These are phyloP conservation scores for Oasisia sp. DNA, from an alignment of 2,888 invertebrate species.

Conservation along the genomic window DNA sequence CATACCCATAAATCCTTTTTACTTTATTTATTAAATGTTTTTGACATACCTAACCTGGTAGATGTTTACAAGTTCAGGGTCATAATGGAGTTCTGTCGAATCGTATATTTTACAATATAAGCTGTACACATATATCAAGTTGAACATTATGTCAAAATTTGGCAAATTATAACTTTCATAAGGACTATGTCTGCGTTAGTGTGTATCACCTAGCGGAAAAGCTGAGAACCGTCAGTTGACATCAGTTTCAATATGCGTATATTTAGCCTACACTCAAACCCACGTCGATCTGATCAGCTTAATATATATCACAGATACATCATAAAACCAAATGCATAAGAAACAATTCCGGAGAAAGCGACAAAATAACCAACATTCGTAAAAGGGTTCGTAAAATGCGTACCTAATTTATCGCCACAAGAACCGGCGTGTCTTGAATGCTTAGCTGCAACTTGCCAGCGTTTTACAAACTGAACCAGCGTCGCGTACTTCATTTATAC, in stretches of 20 bases:
- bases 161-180: no score
- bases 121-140: no score
- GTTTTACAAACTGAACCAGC: background rate
- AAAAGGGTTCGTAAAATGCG: background rate
- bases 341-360: background rate
- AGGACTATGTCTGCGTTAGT: no score
- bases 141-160: no score
- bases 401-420: constrained; percentile 5
- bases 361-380: background rate
- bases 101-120: no score
- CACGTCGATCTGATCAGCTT: background rate
- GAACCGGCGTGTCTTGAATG: background rate
- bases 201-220: background rate
- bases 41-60: no score
- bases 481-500: background rate
- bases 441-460: background rate
- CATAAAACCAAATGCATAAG: background rate
- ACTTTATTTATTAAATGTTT: no score
- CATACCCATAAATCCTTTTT: no score
- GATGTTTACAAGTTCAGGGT: no score
- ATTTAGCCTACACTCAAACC: background rate
- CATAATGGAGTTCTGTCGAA: no score
- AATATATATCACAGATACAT: constrained; percentile 1
- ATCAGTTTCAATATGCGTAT: background rate
- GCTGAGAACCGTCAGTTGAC: background rate